Evolutionary conservation across 2,797 vertebrate genomes (phyloP).

Genomic region (Babyrousa celebensis): DNA sequence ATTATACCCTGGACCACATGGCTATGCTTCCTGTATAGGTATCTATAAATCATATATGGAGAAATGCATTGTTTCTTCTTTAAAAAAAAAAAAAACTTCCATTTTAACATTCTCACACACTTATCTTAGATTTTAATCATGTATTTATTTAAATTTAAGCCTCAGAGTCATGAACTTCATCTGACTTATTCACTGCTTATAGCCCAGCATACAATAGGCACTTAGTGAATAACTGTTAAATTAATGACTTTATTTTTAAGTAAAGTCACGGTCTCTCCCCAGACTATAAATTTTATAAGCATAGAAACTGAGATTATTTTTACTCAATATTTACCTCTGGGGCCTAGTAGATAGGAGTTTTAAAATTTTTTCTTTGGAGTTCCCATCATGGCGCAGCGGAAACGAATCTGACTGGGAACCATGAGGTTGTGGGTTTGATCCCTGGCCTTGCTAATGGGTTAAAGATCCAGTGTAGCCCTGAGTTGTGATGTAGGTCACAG

Average conservation of each 20-base stretch:
- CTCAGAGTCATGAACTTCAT: not conserved
- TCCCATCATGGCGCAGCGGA: too few species aligned
- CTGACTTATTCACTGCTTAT: not conserved
- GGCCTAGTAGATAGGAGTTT: not conserved
- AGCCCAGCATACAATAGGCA: not conserved
- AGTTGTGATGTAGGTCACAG: too few species aligned
- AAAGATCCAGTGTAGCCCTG: too few species aligned
- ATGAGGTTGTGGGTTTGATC: not conserved
- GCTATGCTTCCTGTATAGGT: too few species aligned
- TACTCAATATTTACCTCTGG: not conserved
- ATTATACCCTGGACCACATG: too few species aligned
- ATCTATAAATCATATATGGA: too few species aligned
- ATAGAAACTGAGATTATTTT: not conserved
- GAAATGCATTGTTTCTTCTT: too few species aligned
- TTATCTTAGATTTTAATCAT: conserved; percentile 26
- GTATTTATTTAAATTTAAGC: conserved; percentile 37
- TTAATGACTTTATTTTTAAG: conserved; percentile 43
- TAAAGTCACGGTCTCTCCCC: not conserved
- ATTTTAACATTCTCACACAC: conserved; percentile 24
- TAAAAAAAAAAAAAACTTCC: not conserved
- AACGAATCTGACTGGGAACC: too few species aligned
- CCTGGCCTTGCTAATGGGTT: not conserved
- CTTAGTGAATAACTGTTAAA: not conserved
- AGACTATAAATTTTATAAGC: conserved; percentile 3
- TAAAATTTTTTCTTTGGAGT: not conserved